phyloP scores from a whole-genome alignment of 2,888 invertebrate genomes.

The Sarcophaga variegata region DNA sequence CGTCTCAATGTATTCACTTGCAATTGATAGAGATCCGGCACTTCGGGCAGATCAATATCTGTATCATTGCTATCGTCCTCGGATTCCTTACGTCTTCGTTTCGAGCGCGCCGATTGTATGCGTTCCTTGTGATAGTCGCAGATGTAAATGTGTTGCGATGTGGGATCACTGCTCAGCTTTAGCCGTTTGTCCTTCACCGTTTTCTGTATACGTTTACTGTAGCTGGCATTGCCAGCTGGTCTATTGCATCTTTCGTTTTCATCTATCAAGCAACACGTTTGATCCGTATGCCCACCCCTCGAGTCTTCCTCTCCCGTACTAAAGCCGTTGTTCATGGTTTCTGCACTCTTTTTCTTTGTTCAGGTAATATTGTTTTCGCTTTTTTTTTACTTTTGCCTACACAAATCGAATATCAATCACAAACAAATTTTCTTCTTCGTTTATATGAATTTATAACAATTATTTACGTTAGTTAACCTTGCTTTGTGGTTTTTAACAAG shows the following conservation, averaged over 20 bases:
- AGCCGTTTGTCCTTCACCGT: conserved; percentile 95
- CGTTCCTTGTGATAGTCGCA: conserved; percentile 98
- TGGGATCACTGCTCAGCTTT: conserved; percentile 92
- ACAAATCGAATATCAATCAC: no score
- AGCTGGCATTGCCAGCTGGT: conserved; percentile 90
- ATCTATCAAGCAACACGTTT: conserved; percentile 96
- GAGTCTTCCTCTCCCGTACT: conserved; percentile 96
- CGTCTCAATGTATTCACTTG: conserved; percentile 96
- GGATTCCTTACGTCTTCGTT: conserved; percentile 94
- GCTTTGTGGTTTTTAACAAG: no score
- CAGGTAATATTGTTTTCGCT: background rate
- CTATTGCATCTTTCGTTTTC: conserved; percentile 93
- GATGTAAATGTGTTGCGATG: conserved; percentile 95
- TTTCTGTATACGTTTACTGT: conserved; percentile 98
- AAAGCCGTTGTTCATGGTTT: conserved; percentile 90
- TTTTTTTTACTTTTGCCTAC: background rate
- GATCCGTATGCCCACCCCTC: conserved; percentile 92
- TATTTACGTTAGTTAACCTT: no score
- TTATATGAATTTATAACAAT: background rate
- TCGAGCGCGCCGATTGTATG: conserved; percentile 97
- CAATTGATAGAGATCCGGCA: conserved; percentile 93
- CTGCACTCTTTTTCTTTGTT: conserved; percentile 2
- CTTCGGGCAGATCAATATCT: conserved; percentile 95
- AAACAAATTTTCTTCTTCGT: no score
- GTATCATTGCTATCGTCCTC: conserved; percentile 97